Base-by-base conservation (phyloP, 2,888 invertebrate genomes). In the Apoderus coryli region DNA sequence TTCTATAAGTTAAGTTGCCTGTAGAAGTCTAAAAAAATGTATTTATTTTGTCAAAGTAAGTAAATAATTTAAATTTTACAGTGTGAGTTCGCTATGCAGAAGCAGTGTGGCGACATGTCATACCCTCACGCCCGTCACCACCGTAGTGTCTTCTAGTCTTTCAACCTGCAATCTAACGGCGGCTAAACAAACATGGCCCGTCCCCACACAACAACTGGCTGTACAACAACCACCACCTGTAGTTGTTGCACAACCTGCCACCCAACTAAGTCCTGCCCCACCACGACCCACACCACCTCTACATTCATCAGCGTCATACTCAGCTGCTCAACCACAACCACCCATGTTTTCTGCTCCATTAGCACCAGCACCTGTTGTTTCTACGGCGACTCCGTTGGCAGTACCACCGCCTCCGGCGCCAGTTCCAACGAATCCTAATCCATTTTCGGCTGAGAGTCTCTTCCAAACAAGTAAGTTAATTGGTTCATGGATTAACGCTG, bases 381-480 rank as follows among this genome's bases (percentile, higher is more conserved):
- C 76, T 68, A 46, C 72, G 69, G 42, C 74, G 69, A 38, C 54
- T 38, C 64, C 78, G 47, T 75, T 80, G 52, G 69, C 77, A 10
- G 67, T 78, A 26, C 59, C 64, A 42, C 51, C 59, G 26, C 56
- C 56, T 14, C 63, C 64, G 4, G 32, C 36, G 27, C 59, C 64
- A 16, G 45, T 56, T 5, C 44, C 52, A 4, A 60, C 72, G 31
- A 77, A 80, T 51, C 79, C 82, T 5, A 82, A 79, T 59, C 84
- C 85, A 2, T 85, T 85, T 60, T 82, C 85, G 7, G 84, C 85
- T 4, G 85, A 86, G 57, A 84, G 82, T 47, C 69, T 86, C 40
- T 84, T 85, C 57, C 82, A 84, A 63, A 71, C 80, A 44, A 84
- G 79, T 73, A 65, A 77, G 76, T n/a, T n/a, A n/a, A n/a, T n/a